Percentiles rank a stretch among this genome's conserved stretches.
Evolutionary conservation across 64 coral and sea anemone genomes (phyloP).

Genomic region (Acropora tenuis): DNA sequence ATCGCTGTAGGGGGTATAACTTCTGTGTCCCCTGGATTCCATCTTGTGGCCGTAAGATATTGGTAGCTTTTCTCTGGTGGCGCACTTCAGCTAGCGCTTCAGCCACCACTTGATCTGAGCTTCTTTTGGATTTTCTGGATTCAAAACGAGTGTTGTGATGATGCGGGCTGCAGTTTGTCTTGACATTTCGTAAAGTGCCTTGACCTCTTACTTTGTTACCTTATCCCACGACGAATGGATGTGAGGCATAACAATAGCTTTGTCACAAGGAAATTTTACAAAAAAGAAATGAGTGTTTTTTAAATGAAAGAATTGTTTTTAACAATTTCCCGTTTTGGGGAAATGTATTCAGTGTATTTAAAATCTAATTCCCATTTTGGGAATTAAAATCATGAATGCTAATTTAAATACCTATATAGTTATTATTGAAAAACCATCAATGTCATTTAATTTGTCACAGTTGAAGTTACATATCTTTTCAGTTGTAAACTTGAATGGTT

Average conservation of each 20-base stretch:
- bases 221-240: slow-evolving; percentile 26
- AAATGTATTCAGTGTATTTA: too few species aligned
- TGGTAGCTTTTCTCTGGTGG: background rate
- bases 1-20: slow-evolving; percentile 15
- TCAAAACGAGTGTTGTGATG: background rate
- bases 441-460: too few species aligned
- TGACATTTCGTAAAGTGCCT: slow-evolving; percentile 38
- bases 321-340: too few species aligned
- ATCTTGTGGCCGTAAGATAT: slow-evolving; percentile 1
- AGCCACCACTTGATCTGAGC: slow-evolving; percentile 53
- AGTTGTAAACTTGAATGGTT: too few species aligned
- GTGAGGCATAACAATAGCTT: slow-evolving; percentile 45
- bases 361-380: too few species aligned
- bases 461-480: too few species aligned
- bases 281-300: too few species aligned
- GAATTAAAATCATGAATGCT: too few species aligned
- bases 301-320: too few species aligned
- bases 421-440: too few species aligned
- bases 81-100: slow-evolving; percentile 53
- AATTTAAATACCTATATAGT: too few species aligned
- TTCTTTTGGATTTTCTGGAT: slow-evolving; percentile 42
- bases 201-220: slow-evolving; percentile 27
- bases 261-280: background rate
- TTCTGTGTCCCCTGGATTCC: slow-evolving; percentile 4
- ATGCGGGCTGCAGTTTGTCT: slow-evolving; percentile 44